Evolutionary conservation across 2,888 invertebrate genomes (phyloP).

Genomic region (Eubasilissa splendida): DNA sequence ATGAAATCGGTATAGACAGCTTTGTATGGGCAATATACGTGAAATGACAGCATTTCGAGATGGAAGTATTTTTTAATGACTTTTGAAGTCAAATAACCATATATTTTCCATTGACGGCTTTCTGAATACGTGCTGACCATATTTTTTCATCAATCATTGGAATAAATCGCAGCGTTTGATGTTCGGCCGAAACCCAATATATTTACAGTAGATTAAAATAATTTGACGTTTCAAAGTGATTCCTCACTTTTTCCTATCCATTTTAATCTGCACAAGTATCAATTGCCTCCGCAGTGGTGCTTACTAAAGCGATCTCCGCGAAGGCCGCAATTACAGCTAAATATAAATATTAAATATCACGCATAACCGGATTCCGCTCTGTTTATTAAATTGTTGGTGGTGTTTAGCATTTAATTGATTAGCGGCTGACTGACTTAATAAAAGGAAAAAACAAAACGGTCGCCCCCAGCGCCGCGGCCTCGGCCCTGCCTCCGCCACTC

Average conservation of each 20-base stretch:
- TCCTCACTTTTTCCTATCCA: conserved; percentile 21
- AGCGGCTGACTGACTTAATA: conserved; percentile 73
- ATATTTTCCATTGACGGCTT: too few species aligned
- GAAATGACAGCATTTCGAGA: too few species aligned
- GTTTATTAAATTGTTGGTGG: conserved; percentile 53
- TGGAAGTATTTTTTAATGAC: too few species aligned
- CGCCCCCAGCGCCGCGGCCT: conserved; percentile 47
- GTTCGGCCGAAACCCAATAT: conserved; percentile 12
- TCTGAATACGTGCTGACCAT: too few species aligned
- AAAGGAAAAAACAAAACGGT: conserved; percentile 71
- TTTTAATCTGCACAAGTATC: conserved; percentile 35
- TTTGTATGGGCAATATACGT: too few species aligned
- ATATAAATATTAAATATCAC: conserved; percentile 47
- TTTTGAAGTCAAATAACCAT: too few species aligned
- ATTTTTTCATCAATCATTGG: neutral
- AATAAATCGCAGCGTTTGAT: conserved; percentile 17
- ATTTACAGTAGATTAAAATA: conserved; percentile 29
- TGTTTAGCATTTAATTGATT: conserved; percentile 69
- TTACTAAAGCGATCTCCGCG: conserved; percentile 24
- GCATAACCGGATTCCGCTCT: conserved; percentile 49
- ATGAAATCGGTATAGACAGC: too few species aligned
- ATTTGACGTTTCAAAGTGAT: conserved; percentile 33
- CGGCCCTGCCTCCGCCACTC: neutral
- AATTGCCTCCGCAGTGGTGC: conserved; percentile 45
- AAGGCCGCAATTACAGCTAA: conserved; percentile 44